Percentiles rank a stretch among this genome's conserved stretches.
These are phyloP conservation scores for Phenganax stokvisi DNA, from an alignment of 92 coral and sea anemone species.

Conservation along the genomic window DNA sequence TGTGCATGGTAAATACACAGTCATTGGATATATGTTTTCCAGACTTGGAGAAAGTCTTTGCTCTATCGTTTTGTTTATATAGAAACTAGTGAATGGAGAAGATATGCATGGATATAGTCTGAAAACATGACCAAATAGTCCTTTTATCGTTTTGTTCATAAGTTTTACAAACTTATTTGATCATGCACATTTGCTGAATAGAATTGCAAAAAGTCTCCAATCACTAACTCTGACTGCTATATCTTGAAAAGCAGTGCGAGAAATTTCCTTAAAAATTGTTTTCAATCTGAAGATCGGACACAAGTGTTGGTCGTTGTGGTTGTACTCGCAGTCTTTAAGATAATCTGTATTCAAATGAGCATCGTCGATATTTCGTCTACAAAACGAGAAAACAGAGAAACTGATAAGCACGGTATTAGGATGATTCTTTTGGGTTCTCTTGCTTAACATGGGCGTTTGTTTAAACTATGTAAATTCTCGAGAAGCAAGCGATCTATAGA, in stretches of 20 bases:
- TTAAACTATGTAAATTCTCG: too few relatives aligned
- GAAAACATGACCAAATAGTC: neutral
- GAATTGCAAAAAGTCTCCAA: neutral
- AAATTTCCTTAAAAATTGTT: constrained; percentile 48
- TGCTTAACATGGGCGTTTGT: too few relatives aligned
- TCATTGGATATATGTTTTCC: too few relatives aligned
- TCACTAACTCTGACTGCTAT: constrained; percentile 2
- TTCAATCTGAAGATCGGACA: constrained; percentile 74
- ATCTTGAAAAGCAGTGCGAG: constrained; percentile 1
- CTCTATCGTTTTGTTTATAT: too few relatives aligned
- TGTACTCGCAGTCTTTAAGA: constrained; percentile 57
- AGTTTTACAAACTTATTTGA: too few relatives aligned
- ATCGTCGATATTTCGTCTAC: constrained; percentile 70
- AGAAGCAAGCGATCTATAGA: too few relatives aligned
- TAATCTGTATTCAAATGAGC: constrained; percentile 41
- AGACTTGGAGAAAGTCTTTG: too few relatives aligned
- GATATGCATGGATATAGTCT: too few relatives aligned
- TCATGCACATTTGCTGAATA: neutral
- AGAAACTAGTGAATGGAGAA: too few relatives aligned
- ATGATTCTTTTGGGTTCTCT: neutral
- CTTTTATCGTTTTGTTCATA: too few relatives aligned
- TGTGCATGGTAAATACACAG: too few relatives aligned
- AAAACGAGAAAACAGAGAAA: neutral
- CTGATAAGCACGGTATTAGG: neutral
- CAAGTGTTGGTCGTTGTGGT: constrained; percentile 50